Conservation (phyloP, 2,797 vertebrate genomes). For the Garrulus glandarius region DNA sequence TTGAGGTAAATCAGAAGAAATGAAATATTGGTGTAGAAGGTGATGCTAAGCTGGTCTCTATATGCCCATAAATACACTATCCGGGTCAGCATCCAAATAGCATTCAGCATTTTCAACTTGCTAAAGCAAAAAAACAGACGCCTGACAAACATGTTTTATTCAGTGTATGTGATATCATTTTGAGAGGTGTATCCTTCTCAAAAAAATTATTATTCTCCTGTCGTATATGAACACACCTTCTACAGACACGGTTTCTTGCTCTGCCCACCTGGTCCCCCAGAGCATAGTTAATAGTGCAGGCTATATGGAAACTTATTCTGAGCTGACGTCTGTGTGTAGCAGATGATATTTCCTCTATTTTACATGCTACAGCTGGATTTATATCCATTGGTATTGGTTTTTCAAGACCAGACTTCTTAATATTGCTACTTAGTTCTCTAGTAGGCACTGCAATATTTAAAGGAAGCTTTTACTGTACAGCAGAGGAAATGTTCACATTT, state of each 20-base stretch:
- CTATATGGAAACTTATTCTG: neutral
- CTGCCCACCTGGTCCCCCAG: neutral
- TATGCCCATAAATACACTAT: neutral
- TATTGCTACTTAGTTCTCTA: neutral
- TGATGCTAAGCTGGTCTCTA: neutral
- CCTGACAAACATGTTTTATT: neutral
- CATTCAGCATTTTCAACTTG: neutral
- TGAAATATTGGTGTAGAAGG: neutral
- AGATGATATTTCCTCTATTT: neutral
- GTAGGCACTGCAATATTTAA: neutral
- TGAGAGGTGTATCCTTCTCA: neutral
- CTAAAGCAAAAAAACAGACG: neutral
- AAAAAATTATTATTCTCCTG: neutral
- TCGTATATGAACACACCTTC: rapidly evolving
- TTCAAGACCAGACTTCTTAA: neutral
- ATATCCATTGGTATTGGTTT: neutral
- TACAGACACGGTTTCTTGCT: neutral
- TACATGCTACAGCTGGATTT: neutral
- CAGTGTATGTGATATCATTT: neutral
- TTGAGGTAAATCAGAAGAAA: neutral
- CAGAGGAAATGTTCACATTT: neutral
- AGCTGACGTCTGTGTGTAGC: neutral
- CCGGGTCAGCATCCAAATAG: neutral
- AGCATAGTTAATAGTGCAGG: neutral
- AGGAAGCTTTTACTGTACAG: neutral